These are phyloP conservation scores for Archocentrus centrarchus DNA, from an alignment of 2,113 vertebrate species.

Conservation along the genomic window DNA sequence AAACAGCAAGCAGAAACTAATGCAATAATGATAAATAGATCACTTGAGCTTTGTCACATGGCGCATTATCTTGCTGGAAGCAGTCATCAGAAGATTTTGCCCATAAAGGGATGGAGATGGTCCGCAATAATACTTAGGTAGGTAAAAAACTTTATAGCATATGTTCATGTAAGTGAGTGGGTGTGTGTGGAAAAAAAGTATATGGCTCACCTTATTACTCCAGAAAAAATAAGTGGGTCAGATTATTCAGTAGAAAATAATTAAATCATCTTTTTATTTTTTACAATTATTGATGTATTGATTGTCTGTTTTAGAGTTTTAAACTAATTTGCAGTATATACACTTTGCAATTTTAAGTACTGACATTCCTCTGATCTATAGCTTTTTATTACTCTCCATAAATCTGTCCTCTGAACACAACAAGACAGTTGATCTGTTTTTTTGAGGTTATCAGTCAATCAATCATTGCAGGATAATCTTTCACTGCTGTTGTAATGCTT, in stretches of 20 bases:
- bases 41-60: too few relatives aligned
- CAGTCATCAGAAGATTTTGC: too few relatives aligned
- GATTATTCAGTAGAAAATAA: too few relatives aligned
- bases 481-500: neutral
- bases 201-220: neutral
- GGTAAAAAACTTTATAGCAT: too few relatives aligned
- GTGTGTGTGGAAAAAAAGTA: neutral
- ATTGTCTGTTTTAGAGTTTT: neutral
- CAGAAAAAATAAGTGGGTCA: too few relatives aligned
- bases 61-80: too few relatives aligned
- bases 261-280: neutral
- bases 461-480: neutral
- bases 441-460: neutral
- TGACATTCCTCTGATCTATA: neutral
- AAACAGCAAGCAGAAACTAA: too few relatives aligned
- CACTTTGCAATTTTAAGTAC: neutral
- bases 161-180: neutral
- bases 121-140: too few relatives aligned
- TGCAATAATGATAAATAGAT: too few relatives aligned
- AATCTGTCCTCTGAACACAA: neutral
- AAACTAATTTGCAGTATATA: neutral
- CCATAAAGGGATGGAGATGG: too few relatives aligned
- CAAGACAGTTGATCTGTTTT: neutral
- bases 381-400: neutral
- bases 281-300: neutral